Percentiles rank a stretch among this genome's conserved stretches.
These are phyloP conservation scores for Coregonus sp. DNA, from an alignment of 2,797 vertebrate genomes.

Conservation along the genomic window DNA sequence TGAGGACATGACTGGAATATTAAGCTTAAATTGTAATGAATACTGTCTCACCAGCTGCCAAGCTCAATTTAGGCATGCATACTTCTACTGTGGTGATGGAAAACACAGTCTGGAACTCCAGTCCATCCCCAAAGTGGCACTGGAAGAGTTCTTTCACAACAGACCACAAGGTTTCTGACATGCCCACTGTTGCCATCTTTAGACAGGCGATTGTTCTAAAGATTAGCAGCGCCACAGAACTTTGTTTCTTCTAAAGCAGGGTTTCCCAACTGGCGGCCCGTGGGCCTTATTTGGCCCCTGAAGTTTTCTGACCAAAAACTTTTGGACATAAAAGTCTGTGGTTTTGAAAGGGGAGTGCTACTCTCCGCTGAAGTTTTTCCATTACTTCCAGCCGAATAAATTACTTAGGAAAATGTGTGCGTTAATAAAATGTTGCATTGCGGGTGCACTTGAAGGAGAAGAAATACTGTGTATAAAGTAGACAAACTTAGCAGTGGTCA, in stretches of 20 bases:
- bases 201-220: not conserved
- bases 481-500: not conserved
- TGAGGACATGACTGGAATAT: slow-evolving; percentile 63
- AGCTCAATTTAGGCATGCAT: slow-evolving; percentile 67
- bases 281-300: too few species aligned
- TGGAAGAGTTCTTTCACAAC: not conserved
- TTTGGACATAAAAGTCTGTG: not conserved
- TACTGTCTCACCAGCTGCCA: slow-evolving; percentile 66
- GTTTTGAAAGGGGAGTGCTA: not conserved
- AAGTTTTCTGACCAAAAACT: too few species aligned
- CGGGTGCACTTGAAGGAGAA: not conserved
- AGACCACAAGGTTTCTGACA: not conserved
- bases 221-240: not conserved
- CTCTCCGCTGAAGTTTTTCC: not conserved
- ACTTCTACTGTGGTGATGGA: slow-evolving; percentile 54
- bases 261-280: too few species aligned
- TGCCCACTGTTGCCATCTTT: not conserved
- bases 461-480: slow-evolving; percentile 8
- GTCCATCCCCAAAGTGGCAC: slow-evolving; percentile 14
- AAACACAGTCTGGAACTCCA: slow-evolving; percentile 40
- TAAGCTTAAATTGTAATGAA: slow-evolving; percentile 68
- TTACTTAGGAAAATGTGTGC: not conserved
- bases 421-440: not conserved
- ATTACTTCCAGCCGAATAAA: slow-evolving; percentile 3
- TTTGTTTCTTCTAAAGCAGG: too few species aligned